Conservation (phyloP, 2,113 vertebrate species). For the Epinephelus moara region DNA sequence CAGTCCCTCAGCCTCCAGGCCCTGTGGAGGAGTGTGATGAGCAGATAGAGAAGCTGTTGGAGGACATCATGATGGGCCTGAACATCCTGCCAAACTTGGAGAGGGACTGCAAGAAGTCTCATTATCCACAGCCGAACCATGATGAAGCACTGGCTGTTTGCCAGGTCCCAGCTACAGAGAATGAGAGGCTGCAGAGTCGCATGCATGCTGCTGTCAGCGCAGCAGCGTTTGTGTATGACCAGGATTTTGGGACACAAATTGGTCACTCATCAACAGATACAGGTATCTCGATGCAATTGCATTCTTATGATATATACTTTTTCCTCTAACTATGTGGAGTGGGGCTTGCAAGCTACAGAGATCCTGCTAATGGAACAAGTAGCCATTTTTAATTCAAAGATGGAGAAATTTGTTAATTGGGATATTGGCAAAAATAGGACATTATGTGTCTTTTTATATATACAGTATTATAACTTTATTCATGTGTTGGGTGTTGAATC, state of each 20-base stretch:
- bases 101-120: slow-evolving; percentile 8
- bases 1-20: slow-evolving; percentile 12
- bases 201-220: not conserved
- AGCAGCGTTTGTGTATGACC: not conserved
- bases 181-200: not conserved
- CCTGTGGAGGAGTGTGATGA: slow-evolving; percentile 73
- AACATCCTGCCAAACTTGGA: slow-evolving; percentile 75
- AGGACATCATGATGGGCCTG: slow-evolving; percentile 82
- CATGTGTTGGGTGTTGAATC: not conserved
- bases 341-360: not conserved
- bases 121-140: not conserved
- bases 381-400: not conserved
- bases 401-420: not conserved
- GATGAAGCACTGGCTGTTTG: not conserved
- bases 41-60: slow-evolving; percentile 77
- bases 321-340: not conserved
- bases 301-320: not conserved
- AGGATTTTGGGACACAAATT: slow-evolving; percentile 14
- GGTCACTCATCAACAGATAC: slow-evolving; percentile 1
- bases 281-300: slow-evolving; percentile 29
- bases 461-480: not conserved
- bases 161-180: not conserved
- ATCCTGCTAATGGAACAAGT: not conserved
- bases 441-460: too few relatives aligned
- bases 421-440: too few relatives aligned